Evolutionary conservation across 1,140 invertebrate genomes (phyloP), one percentile per base, ranked within the genome.

Genomic region (Cotesia vestalis): DNA sequence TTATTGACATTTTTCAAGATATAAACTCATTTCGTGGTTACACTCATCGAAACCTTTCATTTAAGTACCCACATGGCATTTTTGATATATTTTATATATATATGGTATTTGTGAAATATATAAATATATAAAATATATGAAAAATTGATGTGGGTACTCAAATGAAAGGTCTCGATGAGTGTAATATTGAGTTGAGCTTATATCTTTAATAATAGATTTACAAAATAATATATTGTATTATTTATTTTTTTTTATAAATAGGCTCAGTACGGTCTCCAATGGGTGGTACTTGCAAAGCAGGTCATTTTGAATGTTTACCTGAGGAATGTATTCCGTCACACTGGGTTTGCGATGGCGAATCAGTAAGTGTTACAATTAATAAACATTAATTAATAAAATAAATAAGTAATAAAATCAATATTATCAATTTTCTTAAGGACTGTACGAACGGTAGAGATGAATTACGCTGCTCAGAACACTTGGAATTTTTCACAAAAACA

Each of bases 381-480:
- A 4, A 36, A 4, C 6, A 35, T 55, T 14, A 40, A 9, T 55
- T 11, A 55, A 55, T 27, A 27, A 27, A 27, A 3, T 27, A 27
- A 27, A 3, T 27, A 27, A 27, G 27, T 27, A 27, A 27, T 27
- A 27, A 27, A 27, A 27, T 27, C 3, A 34, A 51, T 11, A 67
- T 67, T 55, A 34, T 55, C 51, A 51, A 53, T 76, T 75, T 80
- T 76, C 60, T 73, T 27, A 27, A 89, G 87, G 86, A 92, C 80
- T 91, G 91, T 79, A 83, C 89, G 52, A 89, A 90, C 66, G 90
- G 89, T 3, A 80, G 82, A 9, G 91, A 92, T 67, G 88, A 91
- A 75, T 75, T 77, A 59, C 81, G 75, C 11, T 90, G 90, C 77
- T 76, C 77, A 0, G 78, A 80, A 40, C 78, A 86, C 72, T 78